A percentile compares a stretch with the other conserved stretches of the same genome.
Evolutionary conservation across 2,113 vertebrate genomes (phyloP).

Genomic region (Channa argus): DNA sequence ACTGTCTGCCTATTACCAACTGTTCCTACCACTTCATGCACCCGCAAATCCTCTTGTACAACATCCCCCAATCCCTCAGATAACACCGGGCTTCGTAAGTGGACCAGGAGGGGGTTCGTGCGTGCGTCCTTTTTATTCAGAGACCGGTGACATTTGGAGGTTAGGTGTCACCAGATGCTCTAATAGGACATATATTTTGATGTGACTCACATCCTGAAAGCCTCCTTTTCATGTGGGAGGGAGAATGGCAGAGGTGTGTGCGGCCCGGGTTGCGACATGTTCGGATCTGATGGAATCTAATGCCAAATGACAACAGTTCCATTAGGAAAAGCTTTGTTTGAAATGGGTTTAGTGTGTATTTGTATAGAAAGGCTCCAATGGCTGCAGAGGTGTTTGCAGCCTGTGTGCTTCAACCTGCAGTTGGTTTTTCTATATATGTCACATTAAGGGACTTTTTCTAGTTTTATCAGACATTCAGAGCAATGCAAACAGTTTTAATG

Average conservation of each 20-base stretch:
- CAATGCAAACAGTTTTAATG: no score
- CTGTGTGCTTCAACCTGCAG: no score
- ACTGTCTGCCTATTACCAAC: constrained; percentile 57
- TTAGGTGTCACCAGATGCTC: constrained; percentile 35
- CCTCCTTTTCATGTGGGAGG: constrained; percentile 21
- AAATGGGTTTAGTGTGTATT: not conserved
- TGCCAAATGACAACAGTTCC: not conserved
- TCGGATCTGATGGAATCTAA: constrained; percentile 18
- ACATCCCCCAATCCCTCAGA: constrained; percentile 51
- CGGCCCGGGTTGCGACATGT: constrained; percentile 25
- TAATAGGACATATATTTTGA: not conserved
- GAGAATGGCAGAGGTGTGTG: constrained; percentile 44
- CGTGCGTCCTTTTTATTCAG: constrained; percentile 23
- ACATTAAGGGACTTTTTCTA: no score
- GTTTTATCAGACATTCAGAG: no score
- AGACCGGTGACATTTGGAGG: constrained; percentile 21
- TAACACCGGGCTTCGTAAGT: constrained; percentile 41
- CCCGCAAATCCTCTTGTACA: constrained; percentile 50
- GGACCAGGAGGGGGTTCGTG: constrained; percentile 26
- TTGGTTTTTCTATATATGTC: no score
- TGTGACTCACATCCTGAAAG: constrained; percentile 43
- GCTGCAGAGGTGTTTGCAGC: not conserved
- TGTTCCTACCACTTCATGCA: constrained; percentile 38
- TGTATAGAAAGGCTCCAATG: not conserved
- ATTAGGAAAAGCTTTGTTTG: not conserved